phyloP scores from a whole-genome alignment of 2,113 vertebrate genomes.

The Myotis lucifugus region DNA sequence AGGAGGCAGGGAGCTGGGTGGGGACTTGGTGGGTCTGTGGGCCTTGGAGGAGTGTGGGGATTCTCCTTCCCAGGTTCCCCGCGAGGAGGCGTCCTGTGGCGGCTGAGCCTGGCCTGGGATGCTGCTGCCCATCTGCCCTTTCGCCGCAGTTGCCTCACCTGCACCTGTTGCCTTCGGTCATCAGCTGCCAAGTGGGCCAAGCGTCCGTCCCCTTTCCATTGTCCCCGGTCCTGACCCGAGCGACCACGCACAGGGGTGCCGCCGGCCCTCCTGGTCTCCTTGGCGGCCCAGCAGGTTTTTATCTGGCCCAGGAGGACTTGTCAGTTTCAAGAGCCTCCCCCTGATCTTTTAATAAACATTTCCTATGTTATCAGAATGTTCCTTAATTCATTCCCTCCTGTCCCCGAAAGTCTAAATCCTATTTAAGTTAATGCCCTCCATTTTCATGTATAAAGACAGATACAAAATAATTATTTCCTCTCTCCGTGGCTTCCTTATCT shows the following conservation, averaged over 20 bases:
- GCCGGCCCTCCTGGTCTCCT: not conserved
- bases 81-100: fast-evolving
- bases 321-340: slow-evolving; percentile 82
- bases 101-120: not conserved
- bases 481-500: slow-evolving; percentile 89
- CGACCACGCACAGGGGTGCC: not conserved
- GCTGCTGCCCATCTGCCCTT: not conserved
- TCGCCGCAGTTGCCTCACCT: not conserved
- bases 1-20: not conserved
- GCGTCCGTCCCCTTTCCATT: not conserved
- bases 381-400: slow-evolving; percentile 86
- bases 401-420: slow-evolving; percentile 88
- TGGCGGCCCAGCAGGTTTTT: not conserved
- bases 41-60: not conserved
- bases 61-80: not conserved
- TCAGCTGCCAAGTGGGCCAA: not conserved
- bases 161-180: slow-evolving; percentile 3
- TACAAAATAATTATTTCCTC: slow-evolving; percentile 91
- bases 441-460: slow-evolving; percentile 91
- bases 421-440: slow-evolving; percentile 90
- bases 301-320: not conserved
- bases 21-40: too few species aligned
- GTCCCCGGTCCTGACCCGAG: not conserved
- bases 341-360: slow-evolving; percentile 83
- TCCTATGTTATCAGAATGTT: slow-evolving; percentile 83